phyloP scores from a whole-genome alignment of 2,888 invertebrate genomes.

The Acronicta leporina region DNA sequence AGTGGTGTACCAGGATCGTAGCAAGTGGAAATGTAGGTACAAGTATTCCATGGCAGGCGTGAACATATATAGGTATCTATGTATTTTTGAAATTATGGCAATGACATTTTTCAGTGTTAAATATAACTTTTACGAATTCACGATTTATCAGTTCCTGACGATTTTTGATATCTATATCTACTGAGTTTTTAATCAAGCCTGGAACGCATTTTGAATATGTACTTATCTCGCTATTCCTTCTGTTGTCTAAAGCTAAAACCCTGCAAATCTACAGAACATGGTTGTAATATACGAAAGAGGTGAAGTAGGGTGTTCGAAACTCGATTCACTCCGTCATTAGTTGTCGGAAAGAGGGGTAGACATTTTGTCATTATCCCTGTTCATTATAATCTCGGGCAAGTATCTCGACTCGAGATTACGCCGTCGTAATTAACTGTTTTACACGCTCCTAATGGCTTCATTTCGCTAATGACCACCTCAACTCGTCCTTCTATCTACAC shows the following conservation, averaged over 20 bases:
- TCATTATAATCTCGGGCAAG: constrained; percentile 68
- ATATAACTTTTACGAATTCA: too few species aligned
- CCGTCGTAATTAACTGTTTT: constrained; percentile 85
- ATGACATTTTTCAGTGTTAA: too few species aligned
- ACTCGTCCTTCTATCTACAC: constrained; percentile 72
- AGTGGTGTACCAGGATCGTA: too few species aligned
- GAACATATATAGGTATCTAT: too few species aligned
- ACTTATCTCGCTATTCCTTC: too few species aligned
- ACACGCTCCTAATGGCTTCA: constrained; percentile 86
- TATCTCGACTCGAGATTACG: constrained; percentile 73
- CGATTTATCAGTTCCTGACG: too few species aligned
- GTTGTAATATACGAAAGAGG: constrained; percentile 27
- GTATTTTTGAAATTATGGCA: too few species aligned
- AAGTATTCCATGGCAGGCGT: too few species aligned
- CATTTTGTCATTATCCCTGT: constrained; percentile 64
- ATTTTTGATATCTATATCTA: too few species aligned
- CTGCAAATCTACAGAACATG: neutral
- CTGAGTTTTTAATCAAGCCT: too few species aligned
- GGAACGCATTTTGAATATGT: too few species aligned
- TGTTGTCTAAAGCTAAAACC: neutral
- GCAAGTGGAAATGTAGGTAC: too few species aligned
- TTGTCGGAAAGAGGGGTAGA: constrained; percentile 32
- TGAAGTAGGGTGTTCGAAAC: constrained; percentile 29
- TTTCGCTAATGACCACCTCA: constrained; percentile 83
- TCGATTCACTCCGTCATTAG: constrained; percentile 42